Evolutionary conservation across 2,888 invertebrate species (phyloP), one percentile per base, ranked within the genome.

Genomic region (Vanessa cardui): DNA sequence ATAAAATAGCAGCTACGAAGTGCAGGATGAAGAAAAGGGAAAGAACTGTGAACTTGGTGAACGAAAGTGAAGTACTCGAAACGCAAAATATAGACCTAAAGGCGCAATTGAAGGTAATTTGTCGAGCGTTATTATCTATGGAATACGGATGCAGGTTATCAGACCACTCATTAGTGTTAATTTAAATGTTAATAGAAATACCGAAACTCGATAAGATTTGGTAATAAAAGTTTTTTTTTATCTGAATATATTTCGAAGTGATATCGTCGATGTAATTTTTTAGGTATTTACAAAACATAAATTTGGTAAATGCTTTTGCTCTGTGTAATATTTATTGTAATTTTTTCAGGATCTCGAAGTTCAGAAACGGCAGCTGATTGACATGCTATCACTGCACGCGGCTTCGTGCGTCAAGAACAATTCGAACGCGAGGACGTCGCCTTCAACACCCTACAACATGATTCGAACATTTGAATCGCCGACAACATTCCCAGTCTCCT

Each of bases 1-100:
- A 98, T 88, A 98, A 98, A 93, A 97, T 98, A 74, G 98, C 98
- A 62, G 98, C 98, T 69, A 98, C 98, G 15, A 98, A 98, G 87
- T 98, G 98, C 84, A 95, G 98, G 75, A 94, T 98, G 94, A 98
- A 98, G 94, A 98, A 98, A 86, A 96, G 98, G 49, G 97, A 98
- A 83, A 95, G 97, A 74, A 98, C 97, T 1, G 95, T 96, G 77
- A 97, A 97, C 82, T 91, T 98, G 76, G 96, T 97, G 76, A 95
- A 95, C 72, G 98, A 98, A 91, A 97, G 97, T 62, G 97, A 97
- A 87, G 95, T 95, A 62, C 89, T 98, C 71, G 97, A 98, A 85
- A 95, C 95, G 66, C 97, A 97, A 89, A 98, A 98, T 83, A 94
- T 96, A 71, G 96, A 97, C 80, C 92, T 98, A 70, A 97, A 97